Conservation (phyloP, 35 echinoderm and acorn worm genomes). For the Amphiura filiformis region DNA sequence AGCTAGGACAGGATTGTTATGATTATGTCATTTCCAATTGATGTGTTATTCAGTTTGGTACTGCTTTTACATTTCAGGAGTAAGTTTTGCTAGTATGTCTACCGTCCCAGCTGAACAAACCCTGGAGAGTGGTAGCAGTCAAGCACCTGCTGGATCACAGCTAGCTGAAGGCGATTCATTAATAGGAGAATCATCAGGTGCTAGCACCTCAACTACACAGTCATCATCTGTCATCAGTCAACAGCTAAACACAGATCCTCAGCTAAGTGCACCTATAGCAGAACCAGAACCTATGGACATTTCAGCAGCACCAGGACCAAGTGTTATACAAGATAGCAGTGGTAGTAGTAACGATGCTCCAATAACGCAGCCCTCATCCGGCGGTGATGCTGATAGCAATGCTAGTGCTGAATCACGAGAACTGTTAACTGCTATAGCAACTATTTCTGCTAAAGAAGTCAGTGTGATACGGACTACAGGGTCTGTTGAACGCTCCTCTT, state of each 20-base stretch:
- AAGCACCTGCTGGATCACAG: background rate
- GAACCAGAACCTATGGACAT: background rate
- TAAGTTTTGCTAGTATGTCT: conserved; percentile 39
- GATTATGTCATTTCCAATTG: too few species aligned
- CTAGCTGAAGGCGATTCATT: background rate
- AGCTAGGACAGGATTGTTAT: too few species aligned
- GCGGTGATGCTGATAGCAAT: background rate
- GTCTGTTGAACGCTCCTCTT: conserved; percentile 53
- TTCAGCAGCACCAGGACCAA: background rate
- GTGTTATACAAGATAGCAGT: background rate
- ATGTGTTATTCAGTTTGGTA: too few species aligned
- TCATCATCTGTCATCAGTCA: background rate
- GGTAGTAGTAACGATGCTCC: background rate
- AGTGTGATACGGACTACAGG: conserved; percentile 85
- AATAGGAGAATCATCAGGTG: background rate
- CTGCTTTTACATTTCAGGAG: too few species aligned
- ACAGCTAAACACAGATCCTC: background rate
- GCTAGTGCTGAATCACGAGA: conserved; percentile 7
- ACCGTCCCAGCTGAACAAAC: background rate
- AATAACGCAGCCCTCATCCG: background rate
- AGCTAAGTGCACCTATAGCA: background rate
- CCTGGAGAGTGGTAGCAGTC: background rate
- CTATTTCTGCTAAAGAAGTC: conserved; percentile 60
- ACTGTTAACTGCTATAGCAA: conserved; percentile 32
- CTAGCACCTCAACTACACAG: background rate